Evolutionary conservation across 2,113 vertebrate species (phyloP).

Genomic region (Bufo gargarizans): DNA sequence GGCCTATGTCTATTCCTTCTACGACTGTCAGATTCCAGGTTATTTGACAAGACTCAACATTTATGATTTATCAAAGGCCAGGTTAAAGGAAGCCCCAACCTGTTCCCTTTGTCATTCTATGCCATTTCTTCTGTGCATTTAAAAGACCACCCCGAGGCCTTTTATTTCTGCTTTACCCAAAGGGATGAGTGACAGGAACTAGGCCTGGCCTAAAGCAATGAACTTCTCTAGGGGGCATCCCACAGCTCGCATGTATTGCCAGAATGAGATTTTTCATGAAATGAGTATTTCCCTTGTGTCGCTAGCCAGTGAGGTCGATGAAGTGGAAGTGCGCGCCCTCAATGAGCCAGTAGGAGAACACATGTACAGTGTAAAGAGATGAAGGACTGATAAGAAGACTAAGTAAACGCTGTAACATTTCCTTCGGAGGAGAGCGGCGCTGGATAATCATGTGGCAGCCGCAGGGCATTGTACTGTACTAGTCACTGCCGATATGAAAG

Average conservation of each 20-base stretch:
- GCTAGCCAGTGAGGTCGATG: neutral
- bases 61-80: neutral
- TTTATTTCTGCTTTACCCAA: neutral
- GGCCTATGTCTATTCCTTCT: neutral
- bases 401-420: constrained; percentile 7
- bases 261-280: neutral
- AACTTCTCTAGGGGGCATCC: neutral
- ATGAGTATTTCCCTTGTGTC: neutral
- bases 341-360: neutral
- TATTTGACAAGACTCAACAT: neutral
- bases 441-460: constrained; percentile 15
- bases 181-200: neutral
- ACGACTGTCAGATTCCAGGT: neutral
- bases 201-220: neutral
- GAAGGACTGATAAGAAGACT: neutral
- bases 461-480: neutral
- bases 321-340: neutral
- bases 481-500: constrained; percentile 32
- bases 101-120: neutral
- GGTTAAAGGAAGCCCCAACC: neutral
- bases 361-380: neutral
- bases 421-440: neutral
- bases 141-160: neutral
- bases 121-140: neutral
- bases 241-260: neutral